Percentiles rank a stretch among this genome's conserved stretches.
These are phyloP conservation scores for Serinus canaria DNA, from an alignment of 2,113 vertebrate genomes.

Conservation along the genomic window DNA sequence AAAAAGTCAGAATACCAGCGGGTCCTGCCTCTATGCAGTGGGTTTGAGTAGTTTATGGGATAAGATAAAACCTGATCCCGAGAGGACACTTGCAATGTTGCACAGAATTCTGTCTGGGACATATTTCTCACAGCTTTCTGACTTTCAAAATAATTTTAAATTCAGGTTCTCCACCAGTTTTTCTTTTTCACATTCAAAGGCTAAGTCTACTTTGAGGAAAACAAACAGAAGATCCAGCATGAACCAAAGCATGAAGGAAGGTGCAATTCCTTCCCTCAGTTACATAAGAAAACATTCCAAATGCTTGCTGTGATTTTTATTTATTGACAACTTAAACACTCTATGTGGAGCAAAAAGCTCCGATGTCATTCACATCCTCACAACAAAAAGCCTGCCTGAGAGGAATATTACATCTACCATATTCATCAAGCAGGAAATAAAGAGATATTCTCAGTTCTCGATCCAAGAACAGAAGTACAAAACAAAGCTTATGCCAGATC, in stretches of 20 bases:
- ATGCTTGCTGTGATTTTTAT: background rate
- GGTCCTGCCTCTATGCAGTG: background rate
- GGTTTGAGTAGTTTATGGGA: background rate
- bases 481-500: conserved; percentile 19
- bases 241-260: background rate
- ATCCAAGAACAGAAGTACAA: conserved; percentile 45
- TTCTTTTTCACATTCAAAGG: background rate
- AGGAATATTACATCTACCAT: background rate
- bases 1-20: background rate
- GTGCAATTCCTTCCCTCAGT: background rate
- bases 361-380: background rate
- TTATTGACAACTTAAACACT: background rate
- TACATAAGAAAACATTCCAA: background rate
- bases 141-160: background rate
- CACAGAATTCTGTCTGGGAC: background rate
- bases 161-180: background rate
- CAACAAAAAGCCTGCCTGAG: background rate
- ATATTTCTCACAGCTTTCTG: background rate
- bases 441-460: background rate
- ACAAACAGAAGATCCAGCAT: background rate
- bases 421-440: background rate
- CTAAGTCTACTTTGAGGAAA: background rate
- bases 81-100: background rate
- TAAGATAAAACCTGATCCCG: background rate
- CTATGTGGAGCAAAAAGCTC: background rate